Evolutionary conservation across 1,140 invertebrate genomes (phyloP).

Genomic region (Ostrea denselamellosa): DNA sequence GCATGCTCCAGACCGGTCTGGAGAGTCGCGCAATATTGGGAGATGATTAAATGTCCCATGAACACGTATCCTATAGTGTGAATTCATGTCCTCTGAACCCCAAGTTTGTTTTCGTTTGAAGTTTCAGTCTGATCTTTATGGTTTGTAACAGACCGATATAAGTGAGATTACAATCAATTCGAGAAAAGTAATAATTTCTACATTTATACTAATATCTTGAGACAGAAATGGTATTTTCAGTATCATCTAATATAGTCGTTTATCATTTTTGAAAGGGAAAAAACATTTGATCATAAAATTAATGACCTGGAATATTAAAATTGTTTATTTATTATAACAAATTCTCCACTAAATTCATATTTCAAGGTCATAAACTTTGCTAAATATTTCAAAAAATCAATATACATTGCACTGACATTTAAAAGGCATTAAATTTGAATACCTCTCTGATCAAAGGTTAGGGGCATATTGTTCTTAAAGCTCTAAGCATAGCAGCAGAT

Average conservation of each 20-base stretch:
- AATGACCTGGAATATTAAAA: background rate
- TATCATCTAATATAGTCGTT: slow-evolving; percentile 1
- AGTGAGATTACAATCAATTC: background rate
- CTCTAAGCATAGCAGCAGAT: no score
- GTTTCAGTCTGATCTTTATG: background rate
- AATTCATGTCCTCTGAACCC: background rate
- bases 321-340: background rate
- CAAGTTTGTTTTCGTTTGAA: background rate
- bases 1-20: background rate
- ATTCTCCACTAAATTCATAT: background rate
- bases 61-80: background rate
- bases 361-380: background rate
- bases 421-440: no score
- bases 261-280: slow-evolving; percentile 7
- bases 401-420: no score
- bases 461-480: no score
- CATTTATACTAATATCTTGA: background rate
- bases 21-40: background rate
- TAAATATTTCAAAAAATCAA: background rate
- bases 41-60: slow-evolving; percentile 29
- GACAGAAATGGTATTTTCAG: background rate
- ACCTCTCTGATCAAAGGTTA: no score
- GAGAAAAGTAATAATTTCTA: background rate
- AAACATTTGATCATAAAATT: background rate
- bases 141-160: background rate